Evolutionary conservation across 2,888 invertebrate species (phyloP).

Genomic region (Leptarthrus brevirostris): DNA sequence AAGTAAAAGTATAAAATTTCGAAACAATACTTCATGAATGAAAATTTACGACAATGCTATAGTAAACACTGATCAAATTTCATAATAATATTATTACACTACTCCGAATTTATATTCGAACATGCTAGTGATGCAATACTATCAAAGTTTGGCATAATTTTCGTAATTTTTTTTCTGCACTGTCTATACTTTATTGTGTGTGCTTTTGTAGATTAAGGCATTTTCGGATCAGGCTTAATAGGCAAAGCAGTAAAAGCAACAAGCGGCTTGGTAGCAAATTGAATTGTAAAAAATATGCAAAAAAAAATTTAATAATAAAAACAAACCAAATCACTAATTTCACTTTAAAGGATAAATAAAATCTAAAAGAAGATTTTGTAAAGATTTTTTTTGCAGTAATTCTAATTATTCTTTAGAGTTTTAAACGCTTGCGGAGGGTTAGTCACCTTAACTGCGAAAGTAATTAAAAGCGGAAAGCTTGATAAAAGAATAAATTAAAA

Average conservation of each 20-base stretch:
- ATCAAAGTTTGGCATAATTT: too few species aligned
- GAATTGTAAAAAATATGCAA: too few species aligned
- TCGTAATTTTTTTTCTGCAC: not conserved
- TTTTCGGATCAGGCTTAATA: not conserved
- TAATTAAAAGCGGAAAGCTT: too few species aligned
- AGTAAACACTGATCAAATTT: slow-evolving; percentile 18
- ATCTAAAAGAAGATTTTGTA: too few species aligned
- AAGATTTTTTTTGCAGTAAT: too few species aligned
- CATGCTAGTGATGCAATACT: slow-evolving; percentile 21
- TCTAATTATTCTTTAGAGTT: too few species aligned
- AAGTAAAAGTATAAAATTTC: slow-evolving; percentile 53
- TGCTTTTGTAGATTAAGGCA: not conserved
- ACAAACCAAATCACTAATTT: too few species aligned
- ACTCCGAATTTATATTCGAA: not conserved
- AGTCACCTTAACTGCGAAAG: too few species aligned
- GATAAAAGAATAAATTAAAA: too few species aligned
- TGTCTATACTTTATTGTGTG: not conserved
- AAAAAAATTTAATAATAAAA: too few species aligned
- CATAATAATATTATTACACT: slow-evolving; percentile 8
- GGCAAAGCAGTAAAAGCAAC: slow-evolving; percentile 15
- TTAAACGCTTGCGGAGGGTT: too few species aligned
- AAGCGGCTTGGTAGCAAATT: slow-evolving; percentile 24
- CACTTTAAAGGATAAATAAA: too few species aligned
- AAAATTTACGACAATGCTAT: slow-evolving; percentile 56
- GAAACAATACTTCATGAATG: slow-evolving; percentile 59